phyloP scores from a whole-genome alignment of 2,797 vertebrate species.

The Pelodytes ibericus region DNA sequence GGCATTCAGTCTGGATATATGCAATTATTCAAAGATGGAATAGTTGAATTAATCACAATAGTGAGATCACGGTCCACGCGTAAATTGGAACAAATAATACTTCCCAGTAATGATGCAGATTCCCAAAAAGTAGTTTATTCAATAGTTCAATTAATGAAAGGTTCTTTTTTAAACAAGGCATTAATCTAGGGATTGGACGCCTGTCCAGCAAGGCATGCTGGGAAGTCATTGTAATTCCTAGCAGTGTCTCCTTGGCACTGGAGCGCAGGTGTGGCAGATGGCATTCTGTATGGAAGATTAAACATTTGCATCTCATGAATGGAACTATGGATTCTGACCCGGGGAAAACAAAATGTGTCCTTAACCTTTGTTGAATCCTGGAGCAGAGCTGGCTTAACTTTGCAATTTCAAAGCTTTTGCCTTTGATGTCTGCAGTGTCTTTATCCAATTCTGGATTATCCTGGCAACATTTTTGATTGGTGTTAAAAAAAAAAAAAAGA shows the following conservation, averaged over 20 bases:
- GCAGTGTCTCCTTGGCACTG: conserved; percentile 16
- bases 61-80: no score
- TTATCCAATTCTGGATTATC: no score
- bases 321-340: not conserved
- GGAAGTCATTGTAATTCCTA: not conserved
- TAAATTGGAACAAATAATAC: no score
- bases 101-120: no score
- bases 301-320: conserved; percentile 48
- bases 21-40: no score
- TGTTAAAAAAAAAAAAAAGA: no score
- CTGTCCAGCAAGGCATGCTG: not conserved
- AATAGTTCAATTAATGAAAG: not conserved
- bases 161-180: not conserved
- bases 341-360: not conserved
- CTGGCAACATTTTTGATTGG: no score
- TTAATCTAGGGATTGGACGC: not conserved
- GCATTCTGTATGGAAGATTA: conserved; percentile 24
- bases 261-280: conserved; percentile 46
- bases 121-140: no score
- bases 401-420: no score
- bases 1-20: no score
- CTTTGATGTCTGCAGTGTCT: no score
- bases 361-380: conserved; percentile 20
- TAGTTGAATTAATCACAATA: no score
- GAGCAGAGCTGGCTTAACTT: not conserved